Evolutionary conservation across 37 sponge, comb jelly and placozoan genomes (phyloP), one percentile per base, ranked within the genome.

Genomic region (Halisarca cf. caerulea): DNA sequence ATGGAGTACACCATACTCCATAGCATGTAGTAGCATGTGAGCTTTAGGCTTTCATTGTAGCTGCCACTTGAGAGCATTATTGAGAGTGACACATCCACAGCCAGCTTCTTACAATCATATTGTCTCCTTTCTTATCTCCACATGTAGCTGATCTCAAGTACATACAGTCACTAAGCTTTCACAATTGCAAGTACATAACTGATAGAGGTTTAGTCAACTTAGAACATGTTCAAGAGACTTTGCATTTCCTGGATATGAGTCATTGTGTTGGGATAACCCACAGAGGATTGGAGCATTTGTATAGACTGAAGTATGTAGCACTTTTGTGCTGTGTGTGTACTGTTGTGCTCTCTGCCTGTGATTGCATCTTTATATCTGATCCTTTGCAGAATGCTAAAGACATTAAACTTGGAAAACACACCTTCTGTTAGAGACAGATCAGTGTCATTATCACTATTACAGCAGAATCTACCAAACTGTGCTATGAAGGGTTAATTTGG

Each of bases 201-300:
- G 81, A 91, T 84, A 78, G 58, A 43, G 80, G 84, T 2, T 51
- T 91, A n/a, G 64, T 39, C 4, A 59, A 78, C 5, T 59, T 91
- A n/a, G 0, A 17, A 9, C 64, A 59, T 35, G 88, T 91, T 8
- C 2, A 59, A 45, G 36, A 79, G 6, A 71, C 81, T 1, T 70
- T 91, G 70, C 41, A 36, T 0, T 34, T 79, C 30, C 81, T 91
- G 30, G 88, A 91, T 54, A n/a, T 91, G 44, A 87, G 91, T 68
- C 27, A 59, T 53, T 84, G 87, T 80, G 4, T 34, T n/a, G 53
- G 68, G 40, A 68, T 90, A 32, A 85, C 90, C 9, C n/a, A 58
- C 36, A 35, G 25, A 23, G 81, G 82, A 0, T 71, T 89, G 34
- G 24, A 72, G 30, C 30, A 79, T 0, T 80, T 78, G 38, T 64